Evolutionary conservation across 1,140 invertebrate species (phyloP), one percentile per base, ranked within the genome.

Genomic region (Drosophila kohkoa): DNA sequence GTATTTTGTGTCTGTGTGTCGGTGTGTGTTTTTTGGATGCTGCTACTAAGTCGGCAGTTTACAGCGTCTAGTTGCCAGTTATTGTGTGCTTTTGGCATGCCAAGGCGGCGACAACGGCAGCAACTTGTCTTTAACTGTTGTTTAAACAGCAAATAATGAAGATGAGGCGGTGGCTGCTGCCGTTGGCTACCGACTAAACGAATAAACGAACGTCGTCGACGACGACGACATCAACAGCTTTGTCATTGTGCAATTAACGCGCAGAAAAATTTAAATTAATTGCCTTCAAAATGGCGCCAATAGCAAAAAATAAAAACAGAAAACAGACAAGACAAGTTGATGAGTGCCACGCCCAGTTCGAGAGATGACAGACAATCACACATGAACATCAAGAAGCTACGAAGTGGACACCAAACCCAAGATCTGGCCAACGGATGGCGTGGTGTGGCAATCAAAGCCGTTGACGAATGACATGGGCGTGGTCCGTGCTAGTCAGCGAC

Each of bases 191-290:
- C 6, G 67, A 28, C 38, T 7, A 57, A 16, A 13, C 7, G 35
- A 43, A 10, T 46, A 32, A 51, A 46, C 35, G 35, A 38, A 38
- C 10, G 35, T 25, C 20, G 20, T 25, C 20, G 10, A 38, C 68
- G 65, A 28, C 20, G 20, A 28, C 20, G 20, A 25, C 20, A 25
- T 25, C 70, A 77, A 82, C 83, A 88, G 85, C 83, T 87, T 87
- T 83, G 83, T 87, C 83, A 87, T 87, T 87, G 83, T 87, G 83
- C 83, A 87, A 87, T 88, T 87, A 87, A 88, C 82, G 72, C 69
- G 72, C 59, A 72, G 73, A 82, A 87, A 87, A 80, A 87, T 83
- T 87, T 64, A 88, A 88, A 87, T 87, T 87, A 88, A 88, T 87
- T 87, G 83, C 66, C 83, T 68, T 72, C 77, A 87, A 87, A 87